Evolutionary conservation across 2,888 invertebrate genomes (phyloP), one percentile per base, ranked within the genome.

Genomic region (Aleiodes alternator): DNA sequence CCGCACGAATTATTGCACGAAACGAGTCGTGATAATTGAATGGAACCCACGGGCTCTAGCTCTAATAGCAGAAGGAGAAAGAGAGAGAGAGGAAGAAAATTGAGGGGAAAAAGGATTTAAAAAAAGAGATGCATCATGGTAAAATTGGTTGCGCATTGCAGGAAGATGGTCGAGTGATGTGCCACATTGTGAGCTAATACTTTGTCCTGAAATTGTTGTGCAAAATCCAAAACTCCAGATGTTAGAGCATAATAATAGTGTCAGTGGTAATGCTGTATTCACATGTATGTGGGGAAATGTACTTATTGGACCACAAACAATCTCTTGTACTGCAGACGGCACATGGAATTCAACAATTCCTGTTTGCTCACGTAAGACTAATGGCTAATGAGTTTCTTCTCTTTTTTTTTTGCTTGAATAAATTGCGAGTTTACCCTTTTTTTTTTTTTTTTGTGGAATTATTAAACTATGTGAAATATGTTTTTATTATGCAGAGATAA

Each of bases 231-330:
- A 95, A 86, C 91, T 96, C 64, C 93, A 93, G 84, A 90, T 96
- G 79, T 92, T 95, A 77, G 95, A 96, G 85, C 93, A 95, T 88
- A 96, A 96, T 90, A 94, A 95, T 77, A 95, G 94, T 82, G 95
- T 93, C 84, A 96, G 96, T 71, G 96, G 96, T 7, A 92, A 94
- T 70, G 95, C 95, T 12, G 92, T 95, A 81, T 97, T 96, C 90
- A 93, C 94, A 80, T 97, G 97, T 87, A 93, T 95, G 78, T 96
- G 95, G 94, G 96, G 96, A 73, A 95, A 96, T 88, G 92, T 93
- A 78, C 92, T 97, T 70, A 91, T 92, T 70, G 97, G 96, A 11
- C 92, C 94, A 61, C 94, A 95, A 7, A 95, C 94, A 50, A 91
- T 96, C 77, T 95, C 94, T 88, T 97, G 97, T 89, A 94, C 94